Evolutionary conservation across 2,888 invertebrate genomes (phyloP), one percentile per base, ranked within the genome.

Genomic region (Orthosia gothica): DNA sequence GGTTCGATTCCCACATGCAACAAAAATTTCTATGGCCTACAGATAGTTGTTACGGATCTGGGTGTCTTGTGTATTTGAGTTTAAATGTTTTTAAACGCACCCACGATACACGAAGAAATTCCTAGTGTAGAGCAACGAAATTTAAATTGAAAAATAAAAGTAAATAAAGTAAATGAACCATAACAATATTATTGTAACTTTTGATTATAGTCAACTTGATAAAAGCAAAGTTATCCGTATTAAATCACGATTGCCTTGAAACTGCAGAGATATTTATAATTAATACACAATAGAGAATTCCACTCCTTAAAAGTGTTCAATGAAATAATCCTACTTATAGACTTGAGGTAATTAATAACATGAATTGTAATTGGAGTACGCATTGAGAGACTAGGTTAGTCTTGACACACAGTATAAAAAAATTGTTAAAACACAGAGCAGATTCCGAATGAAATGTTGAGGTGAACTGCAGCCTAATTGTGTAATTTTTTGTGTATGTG

Each of bases 271-370:
- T 59, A 64, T 55, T 73, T 76, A 64, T 76, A 58, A 40, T 49
- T n/a, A 63, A 54, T 54, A 54, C 58, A 76, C 59, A 76, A 64
- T 70, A n/a, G 15, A 65, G 13, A 55, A 55, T 45, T 70, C 18
- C 55, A 26, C 18, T 63, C 47, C 57, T 47, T 63, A 63, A 63
- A 23, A 2, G n/a, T 20, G 15, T n/a, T 76, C 57, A 32, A 47
- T 58, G n/a, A 63, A 63, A 49, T 58, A 55, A 67, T 61, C 18
- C 67, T 67, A 55, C 61, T 61, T 61, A 20, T 1, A 45, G 50
- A 12, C 18, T 55, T 45, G 20, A 15, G 5, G 40, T 65, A 65
- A 73, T 40, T 66, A 66, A 54, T 23, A 20, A 45, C 15, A 40
- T 49, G 5, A 32, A 62, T n/a, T 70, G 15, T 70, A 73, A 62